Evolutionary conservation across 2,113 vertebrate genomes (phyloP), one percentile per base, ranked within the genome.

Genomic region (Menidia beryllina): DNA sequence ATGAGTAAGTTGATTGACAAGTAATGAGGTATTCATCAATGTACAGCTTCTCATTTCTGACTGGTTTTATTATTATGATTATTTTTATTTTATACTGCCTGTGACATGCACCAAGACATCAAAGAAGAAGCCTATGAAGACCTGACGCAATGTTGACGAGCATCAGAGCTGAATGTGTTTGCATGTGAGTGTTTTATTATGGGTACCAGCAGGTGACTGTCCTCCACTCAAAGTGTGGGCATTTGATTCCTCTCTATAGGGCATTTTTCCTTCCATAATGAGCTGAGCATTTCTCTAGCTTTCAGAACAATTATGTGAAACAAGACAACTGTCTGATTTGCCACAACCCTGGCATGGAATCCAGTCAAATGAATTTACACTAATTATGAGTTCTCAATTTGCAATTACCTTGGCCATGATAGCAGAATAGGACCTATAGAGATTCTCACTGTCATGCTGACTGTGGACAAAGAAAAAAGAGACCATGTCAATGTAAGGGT

Each of bases 351-450:
- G 30, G 30, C 30, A 34, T 48, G n/a, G 7, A 13, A 14, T 0
- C 10, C 14, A 23, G 24, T 47, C 8, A 30, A 57, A 68, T 17
- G 5, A 43, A 49, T 25, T n/a, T 14, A 23, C 4, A n/a, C 43
- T 7, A 21, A 1, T 4, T 25, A n/a, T 57, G 17, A 20, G 7
- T 23, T 27, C 7, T 63, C 11, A 23, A n/a, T 21, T 23, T 36
- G 66, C 17, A 41, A 20, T 90, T 94, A 99, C 97, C 95, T 97
- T 96, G 80, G 96, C 96, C 96, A 99, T 96, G 72, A 98, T 96
- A 69, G 95, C 93, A 90, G 95, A 93, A 54, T 97, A 98, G 51
- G 95, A 94, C 92, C 95, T 92, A 70, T 96, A 98, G 23, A 98
- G 94, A 68, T 74, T 83, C 89, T 97, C 96, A 86, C 95, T 94